Base-by-base conservation (phyloP, 2,113 vertebrate species). In the Neolamprologus sp. region DNA sequence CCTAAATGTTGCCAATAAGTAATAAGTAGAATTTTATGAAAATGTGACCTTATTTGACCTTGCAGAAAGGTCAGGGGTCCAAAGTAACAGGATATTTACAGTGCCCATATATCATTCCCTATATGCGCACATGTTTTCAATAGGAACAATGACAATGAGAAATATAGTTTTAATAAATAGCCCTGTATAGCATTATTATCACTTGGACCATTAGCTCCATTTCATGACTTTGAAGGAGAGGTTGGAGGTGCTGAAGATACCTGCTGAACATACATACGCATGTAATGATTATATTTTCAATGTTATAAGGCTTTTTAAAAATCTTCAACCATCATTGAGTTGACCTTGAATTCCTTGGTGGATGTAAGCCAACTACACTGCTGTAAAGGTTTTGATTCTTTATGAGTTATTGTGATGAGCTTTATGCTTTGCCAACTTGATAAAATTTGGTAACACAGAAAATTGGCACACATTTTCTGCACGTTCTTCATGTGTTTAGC, bases 251-350 rank as follows among this genome's bases (percentile, higher is more conserved):
- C 8, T 60, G 26, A 31, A 60, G 5, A 31, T 60, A 31, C 26
- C 14, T 55, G 21, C 0, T 55, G 53, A 55, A 55, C 21, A 55
- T 55, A 55, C 53, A 55, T 55, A 60, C 8, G 0, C 14, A 60
- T 60, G 14, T 31, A 31, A 1, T 31, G 26, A 60, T 4, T 3
- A 60, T 60, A 31, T 60, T 60, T 60, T 60, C 57, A 31, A 31
- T 9, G 0, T 60, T 60, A 60, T 60, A 31, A 60, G 57, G 57
- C 14, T 60, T 60, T 31, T 31, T 17, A 58, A 60, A 60, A 60
- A 31, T 60, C 57, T 60, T 60, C 57, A 60, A 60, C 26, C 57
- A 60, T 60, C 26, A 60, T 31, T 60, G 57, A 31, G 57, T 58
- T 16, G 3, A 60, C 5, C 14, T 60, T 3, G 57, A 60, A 60